Conservation (phyloP, 1,140 invertebrate species). For the Philopotamus ludificatus region DNA sequence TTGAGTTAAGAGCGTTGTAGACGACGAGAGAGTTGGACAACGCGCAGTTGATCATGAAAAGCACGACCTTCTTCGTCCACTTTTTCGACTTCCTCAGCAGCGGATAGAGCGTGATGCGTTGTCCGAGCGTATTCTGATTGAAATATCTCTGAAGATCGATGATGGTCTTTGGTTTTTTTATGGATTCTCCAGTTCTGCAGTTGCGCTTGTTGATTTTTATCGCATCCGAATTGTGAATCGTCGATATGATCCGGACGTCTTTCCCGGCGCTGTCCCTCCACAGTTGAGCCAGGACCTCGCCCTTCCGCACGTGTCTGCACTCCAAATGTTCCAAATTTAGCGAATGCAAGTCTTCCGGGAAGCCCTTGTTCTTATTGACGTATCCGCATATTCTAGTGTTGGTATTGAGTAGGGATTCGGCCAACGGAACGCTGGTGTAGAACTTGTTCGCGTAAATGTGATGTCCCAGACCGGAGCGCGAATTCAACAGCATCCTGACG, state of each 20-base stretch:
- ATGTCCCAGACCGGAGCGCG: conserved; percentile 6
- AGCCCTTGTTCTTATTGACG: conserved; percentile 35
- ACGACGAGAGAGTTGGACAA: conserved; percentile 20
- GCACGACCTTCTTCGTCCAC: conserved; percentile 16
- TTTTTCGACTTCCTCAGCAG: conserved; percentile 18
- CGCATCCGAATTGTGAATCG: conserved; percentile 36
- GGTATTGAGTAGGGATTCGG: conserved; percentile 22
- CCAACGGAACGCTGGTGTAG: conserved; percentile 36
- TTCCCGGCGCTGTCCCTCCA: conserved; percentile 39
- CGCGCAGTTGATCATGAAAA: conserved; percentile 24
- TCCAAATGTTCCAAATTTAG: conserved; percentile 28
- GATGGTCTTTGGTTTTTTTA: conserved; percentile 31
- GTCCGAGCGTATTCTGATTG: conserved; percentile 4
- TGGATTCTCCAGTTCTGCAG: conserved; percentile 26
- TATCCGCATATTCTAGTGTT: conserved; percentile 38
- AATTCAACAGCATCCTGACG: conserved; percentile 27
- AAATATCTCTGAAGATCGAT: conserved; percentile 27
- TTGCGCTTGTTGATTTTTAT: conserved; percentile 34
- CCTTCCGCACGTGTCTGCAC: conserved; percentile 28
- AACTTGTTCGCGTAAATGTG: conserved; percentile 28
- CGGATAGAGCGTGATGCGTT: conserved; percentile 16
- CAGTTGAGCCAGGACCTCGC: conserved; percentile 32
- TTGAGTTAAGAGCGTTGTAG: too few relatives aligned
- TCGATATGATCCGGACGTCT: conserved; percentile 29
- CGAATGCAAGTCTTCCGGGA: conserved; percentile 35